Percentiles rank a stretch among this genome's conserved stretches.
phyloP scores from a whole-genome alignment of 2,113 vertebrate genomes.

The Prolemur simus region DNA sequence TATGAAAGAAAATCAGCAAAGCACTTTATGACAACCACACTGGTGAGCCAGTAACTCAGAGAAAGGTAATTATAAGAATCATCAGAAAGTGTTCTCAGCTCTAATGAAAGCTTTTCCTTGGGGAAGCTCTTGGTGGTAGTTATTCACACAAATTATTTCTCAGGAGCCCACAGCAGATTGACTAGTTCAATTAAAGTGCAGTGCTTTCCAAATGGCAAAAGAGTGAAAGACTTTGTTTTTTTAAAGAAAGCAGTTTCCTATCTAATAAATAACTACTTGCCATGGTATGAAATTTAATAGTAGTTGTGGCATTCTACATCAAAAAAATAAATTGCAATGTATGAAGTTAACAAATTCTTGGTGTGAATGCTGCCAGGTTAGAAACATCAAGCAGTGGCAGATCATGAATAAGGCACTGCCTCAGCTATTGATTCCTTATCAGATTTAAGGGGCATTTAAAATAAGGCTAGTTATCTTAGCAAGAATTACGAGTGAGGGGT shows the following conservation, averaged over 20 bases:
- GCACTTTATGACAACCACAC: background rate
- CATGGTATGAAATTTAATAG: constrained; percentile 54
- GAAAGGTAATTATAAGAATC: constrained; percentile 69
- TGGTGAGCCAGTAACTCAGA: constrained; percentile 49
- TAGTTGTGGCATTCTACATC: constrained; percentile 46
- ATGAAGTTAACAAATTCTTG: constrained; percentile 55
- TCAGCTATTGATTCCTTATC: constrained; percentile 14
- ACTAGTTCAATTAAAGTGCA: constrained; percentile 72
- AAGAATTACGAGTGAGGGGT: background rate
- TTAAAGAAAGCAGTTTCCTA: constrained; percentile 44
- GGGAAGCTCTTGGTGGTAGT: constrained; percentile 55
- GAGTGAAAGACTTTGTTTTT: constrained; percentile 58
- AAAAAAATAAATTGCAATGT: constrained; percentile 57
- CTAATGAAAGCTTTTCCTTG: constrained; percentile 64
- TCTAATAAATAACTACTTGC: constrained; percentile 65
- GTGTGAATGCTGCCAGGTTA: background rate
- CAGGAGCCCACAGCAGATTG: constrained; percentile 44
- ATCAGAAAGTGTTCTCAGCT: constrained; percentile 55
- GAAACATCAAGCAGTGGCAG: background rate
- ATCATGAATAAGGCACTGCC: background rate
- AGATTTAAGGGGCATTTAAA: background rate
- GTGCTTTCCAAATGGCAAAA: constrained; percentile 3
- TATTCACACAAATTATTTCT: constrained; percentile 73
- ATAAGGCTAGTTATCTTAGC: background rate
- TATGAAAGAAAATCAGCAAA: constrained; percentile 26